Base-by-base conservation (phyloP, 2,113 vertebrate genomes). In the Rhinopomastus cyanomelas region DNA sequence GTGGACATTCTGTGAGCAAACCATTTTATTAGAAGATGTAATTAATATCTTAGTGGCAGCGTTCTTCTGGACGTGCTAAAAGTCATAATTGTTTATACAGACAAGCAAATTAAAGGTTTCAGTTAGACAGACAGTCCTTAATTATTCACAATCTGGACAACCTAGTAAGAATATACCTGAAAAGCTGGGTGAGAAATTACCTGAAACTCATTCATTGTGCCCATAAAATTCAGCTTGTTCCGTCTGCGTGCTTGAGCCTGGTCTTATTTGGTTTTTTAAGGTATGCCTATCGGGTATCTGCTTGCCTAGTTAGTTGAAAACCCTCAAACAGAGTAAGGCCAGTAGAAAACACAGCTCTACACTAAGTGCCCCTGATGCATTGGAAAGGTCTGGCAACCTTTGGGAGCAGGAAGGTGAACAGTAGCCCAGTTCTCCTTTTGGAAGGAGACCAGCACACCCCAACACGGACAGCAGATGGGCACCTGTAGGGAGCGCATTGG, bases 41-140 rank as follows among this genome's bases (percentile, higher is more conserved):
- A 85, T 95, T 91, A 88, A 93, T 92, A 46, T 93, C 53, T 82
- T 74, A 37, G 42, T 85, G 67, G 64, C 56, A 44, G 27, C 39
- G 46, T 77, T 92, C 57, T 85, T 55, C 71, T 52, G 34, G 69
- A 67, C 4, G 0, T 18, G 23, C 27, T 72, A 46, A 82, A 81
- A 91, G 94, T 57, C 21, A 3, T 89, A 88, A 78, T 92, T 89
- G 69, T 77, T 72, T 83, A 3, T 74, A 71, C 83, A 89, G 82
- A 85, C 76, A 78, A 75, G 61, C 55, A 94, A 92, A 94, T 95
- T 78, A 89, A 96, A 91, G 85, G 80, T 78, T 95, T 94, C 1
- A 2, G 30, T 77, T 42, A 78, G 39, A 77, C 72, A 91, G 87
- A 64, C 4, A 0, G 34, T 51, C 76, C 73, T 86, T 93, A 93